phyloP scores from a whole-genome alignment of 2,888 invertebrate species.

The Drosophila neutralis region DNA sequence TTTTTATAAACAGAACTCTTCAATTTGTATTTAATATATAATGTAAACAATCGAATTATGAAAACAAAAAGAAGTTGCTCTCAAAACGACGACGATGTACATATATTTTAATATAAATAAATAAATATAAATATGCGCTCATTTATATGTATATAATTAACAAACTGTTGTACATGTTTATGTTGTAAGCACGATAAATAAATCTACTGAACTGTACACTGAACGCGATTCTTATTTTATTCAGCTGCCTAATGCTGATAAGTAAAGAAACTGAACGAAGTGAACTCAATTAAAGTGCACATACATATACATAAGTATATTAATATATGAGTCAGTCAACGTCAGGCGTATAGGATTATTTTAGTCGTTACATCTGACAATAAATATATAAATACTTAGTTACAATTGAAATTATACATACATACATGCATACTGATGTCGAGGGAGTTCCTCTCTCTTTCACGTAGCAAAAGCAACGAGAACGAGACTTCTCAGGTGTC shows the following conservation, averaged over 20 bases:
- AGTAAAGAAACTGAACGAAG: background rate
- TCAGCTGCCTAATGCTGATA: slow-evolving; percentile 1
- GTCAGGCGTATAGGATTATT: background rate
- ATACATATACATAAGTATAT: background rate
- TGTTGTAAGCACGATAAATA: background rate
- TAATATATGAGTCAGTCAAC: background rate
- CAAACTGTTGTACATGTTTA: background rate
- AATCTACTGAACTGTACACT: background rate
- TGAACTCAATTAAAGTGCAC: slow-evolving; percentile 1
- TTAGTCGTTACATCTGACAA: background rate
- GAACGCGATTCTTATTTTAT: background rate
- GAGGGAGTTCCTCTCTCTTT: slow-evolving; percentile 6
- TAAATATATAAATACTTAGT: slow-evolving; percentile 7
- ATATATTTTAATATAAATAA: background rate
- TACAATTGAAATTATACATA: slow-evolving; percentile 1
- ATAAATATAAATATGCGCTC: background rate
- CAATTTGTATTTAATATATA: background rate
- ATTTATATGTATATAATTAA: background rate
- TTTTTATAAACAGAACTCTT: background rate
- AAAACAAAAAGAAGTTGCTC: background rate
- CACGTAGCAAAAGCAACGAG: slow-evolving; percentile 43
- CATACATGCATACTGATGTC: slow-evolving; percentile 6
- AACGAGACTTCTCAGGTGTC: slow-evolving; percentile 50
- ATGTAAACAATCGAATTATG: background rate
- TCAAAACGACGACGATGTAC: background rate